These are phyloP conservation scores for Bombylius major DNA, from an alignment of 2,888 invertebrate genomes.

Conservation along the genomic window DNA sequence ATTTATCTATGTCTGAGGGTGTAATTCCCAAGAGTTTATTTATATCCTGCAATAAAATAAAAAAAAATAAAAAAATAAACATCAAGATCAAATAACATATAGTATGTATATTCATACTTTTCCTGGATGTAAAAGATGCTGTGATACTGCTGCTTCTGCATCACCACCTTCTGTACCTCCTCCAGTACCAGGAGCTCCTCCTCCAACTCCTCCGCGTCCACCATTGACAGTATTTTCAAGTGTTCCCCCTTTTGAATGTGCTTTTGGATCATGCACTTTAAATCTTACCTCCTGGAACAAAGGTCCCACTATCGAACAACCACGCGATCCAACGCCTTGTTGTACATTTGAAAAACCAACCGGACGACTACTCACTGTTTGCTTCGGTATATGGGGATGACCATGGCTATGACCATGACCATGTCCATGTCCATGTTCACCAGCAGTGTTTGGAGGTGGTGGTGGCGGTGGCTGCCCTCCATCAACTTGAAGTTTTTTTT, in stretches of 20 bases:
- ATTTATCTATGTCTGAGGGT: conserved; percentile 98
- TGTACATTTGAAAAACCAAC: conserved; percentile 40
- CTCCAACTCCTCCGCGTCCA: conserved; percentile 49
- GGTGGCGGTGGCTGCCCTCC: conserved; percentile 55
- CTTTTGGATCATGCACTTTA: conserved; percentile 89
- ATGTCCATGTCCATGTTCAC: conserved; percentile 40
- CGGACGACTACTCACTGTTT: conserved; percentile 40
- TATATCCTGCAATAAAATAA: conserved; percentile 48
- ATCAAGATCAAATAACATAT: background rate
- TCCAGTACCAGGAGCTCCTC: conserved; percentile 42
- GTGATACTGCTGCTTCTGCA: conserved; percentile 41
- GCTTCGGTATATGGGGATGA: conserved; percentile 39
- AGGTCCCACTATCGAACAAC: conserved; percentile 50
- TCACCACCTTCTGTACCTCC: conserved; percentile 25
- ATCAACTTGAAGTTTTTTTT: conserved; percentile 77
- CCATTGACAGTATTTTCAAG: conserved; percentile 86
- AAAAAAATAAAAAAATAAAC: conserved; percentile 6
- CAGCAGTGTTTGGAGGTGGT: conserved; percentile 63
- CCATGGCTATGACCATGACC: conserved; percentile 39
- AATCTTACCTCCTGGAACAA: conserved; percentile 85
- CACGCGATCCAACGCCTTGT: conserved; percentile 39
- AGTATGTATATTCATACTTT: conserved; percentile 41
- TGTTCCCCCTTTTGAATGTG: conserved; percentile 84
- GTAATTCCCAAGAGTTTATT: conserved; percentile 86
- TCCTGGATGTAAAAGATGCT: conserved; percentile 73